Evolutionary conservation across 2,797 vertebrate genomes (phyloP).

Genomic region (Microcaecilia unicolor): DNA sequence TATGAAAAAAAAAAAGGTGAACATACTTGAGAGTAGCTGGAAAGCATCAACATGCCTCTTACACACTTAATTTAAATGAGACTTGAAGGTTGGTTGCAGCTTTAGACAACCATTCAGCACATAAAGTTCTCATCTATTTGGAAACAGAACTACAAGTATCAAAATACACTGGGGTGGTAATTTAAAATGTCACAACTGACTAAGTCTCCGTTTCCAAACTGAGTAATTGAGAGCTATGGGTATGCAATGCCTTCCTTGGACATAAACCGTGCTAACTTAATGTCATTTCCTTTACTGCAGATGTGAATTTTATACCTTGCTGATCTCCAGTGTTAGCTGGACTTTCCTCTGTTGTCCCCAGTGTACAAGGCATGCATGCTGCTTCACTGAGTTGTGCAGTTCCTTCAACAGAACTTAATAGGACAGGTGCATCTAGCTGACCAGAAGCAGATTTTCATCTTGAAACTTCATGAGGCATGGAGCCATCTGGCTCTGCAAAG

Average conservation of each 20-base stretch:
- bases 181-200: no score
- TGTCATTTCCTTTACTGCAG: not conserved
- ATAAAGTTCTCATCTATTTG: no score
- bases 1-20: no score
- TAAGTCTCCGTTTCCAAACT: no score
- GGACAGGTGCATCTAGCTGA: constrained; percentile 12
- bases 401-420: not conserved
- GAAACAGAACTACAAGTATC: no score
- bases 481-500: constrained; percentile 13
- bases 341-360: not conserved
- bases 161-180: no score
- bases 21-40: no score
- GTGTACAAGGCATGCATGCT: not conserved
- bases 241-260: not conserved
- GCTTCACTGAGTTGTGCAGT: constrained; percentile 1
- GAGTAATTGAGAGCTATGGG: no score
- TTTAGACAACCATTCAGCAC: no score
- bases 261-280: not conserved
- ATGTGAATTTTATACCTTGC: not conserved
- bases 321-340: not conserved
- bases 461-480: constrained; percentile 15
- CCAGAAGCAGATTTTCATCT: constrained; percentile 14
- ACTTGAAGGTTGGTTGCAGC: no score
- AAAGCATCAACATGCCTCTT: no score
- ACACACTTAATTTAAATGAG: no score